phyloP scores from a whole-genome alignment of 1,140 invertebrate species.

The Wiebesia pumilae region DNA sequence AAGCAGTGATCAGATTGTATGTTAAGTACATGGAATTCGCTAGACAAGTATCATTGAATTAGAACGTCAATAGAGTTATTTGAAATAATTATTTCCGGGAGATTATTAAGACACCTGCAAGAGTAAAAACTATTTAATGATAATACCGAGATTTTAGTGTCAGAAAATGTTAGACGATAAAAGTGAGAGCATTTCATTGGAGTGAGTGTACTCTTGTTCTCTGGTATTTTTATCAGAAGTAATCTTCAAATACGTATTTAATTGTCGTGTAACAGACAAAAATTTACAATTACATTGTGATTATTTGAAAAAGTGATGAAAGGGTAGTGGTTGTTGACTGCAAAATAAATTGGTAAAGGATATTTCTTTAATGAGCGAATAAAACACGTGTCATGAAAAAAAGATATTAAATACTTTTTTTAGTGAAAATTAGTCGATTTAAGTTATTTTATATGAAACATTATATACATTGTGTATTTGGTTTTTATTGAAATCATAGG shows the following conservation, averaged over 20 bases:
- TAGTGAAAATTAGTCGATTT: too few species aligned
- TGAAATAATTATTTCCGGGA: conserved; percentile 9
- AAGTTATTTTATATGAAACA: too few species aligned
- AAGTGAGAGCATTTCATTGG: neutral
- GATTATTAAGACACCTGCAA: neutral
- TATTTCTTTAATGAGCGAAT: too few species aligned
- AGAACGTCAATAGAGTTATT: neutral
- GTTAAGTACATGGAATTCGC: neutral
- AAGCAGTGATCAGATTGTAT: neutral
- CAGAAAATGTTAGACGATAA: neutral
- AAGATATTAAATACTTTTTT: too few species aligned
- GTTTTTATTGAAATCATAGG: too few species aligned
- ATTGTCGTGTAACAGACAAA: too few species aligned
- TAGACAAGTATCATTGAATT: neutral
- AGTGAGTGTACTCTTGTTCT: neutral
- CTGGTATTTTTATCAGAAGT: neutral
- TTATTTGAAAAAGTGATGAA: too few species aligned
- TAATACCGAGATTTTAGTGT: neutral
- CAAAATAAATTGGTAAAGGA: too few species aligned
- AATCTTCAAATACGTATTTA: neutral
- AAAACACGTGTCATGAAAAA: too few species aligned
- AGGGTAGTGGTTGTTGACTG: too few species aligned
- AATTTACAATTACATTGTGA: too few species aligned
- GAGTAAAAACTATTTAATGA: neutral
- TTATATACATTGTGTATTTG: too few species aligned